Conservation (phyloP, 1,140 invertebrate species). For the Ooceraea biroi region DNA sequence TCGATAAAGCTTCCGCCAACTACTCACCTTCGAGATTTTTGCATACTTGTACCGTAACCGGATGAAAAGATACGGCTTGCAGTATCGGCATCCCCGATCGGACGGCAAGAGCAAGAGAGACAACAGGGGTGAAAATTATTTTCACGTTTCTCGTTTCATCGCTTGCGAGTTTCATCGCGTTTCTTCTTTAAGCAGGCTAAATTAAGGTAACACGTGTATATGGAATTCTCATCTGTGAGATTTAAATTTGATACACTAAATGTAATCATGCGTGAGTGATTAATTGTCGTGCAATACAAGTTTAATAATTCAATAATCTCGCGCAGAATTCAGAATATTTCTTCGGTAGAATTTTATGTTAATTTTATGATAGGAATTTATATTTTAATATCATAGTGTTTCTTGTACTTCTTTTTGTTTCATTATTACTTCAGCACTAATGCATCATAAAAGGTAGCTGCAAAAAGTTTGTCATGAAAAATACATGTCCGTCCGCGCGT, state of each 20-base stretch:
- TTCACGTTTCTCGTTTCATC: neutral
- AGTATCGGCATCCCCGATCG: conserved; percentile 12
- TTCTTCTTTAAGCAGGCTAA: neutral
- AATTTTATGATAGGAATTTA: no score
- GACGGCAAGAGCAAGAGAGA: neutral
- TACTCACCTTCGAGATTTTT: conserved; percentile 70
- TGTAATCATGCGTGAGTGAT: neutral
- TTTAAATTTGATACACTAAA: neutral
- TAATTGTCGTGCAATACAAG: neutral
- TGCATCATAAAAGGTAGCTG: no score
- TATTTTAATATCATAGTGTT: no score
- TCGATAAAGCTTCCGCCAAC: conserved; percentile 73
- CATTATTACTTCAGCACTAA: no score
- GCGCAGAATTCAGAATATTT: no score
- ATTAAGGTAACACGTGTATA: neutral
- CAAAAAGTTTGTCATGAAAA: no score
- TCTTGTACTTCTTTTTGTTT: no score
- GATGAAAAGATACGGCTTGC: conserved; percentile 28
- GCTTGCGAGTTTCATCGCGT: neutral
- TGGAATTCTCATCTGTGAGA: neutral
- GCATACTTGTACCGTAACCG: conserved; percentile 25
- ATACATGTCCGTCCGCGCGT: no score
- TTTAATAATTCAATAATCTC: no score
- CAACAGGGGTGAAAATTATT: neutral
- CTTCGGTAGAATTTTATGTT: no score